Evolutionary conservation across 2,888 invertebrate species (phyloP).

Genomic region (Erpobdella octoculata): DNA sequence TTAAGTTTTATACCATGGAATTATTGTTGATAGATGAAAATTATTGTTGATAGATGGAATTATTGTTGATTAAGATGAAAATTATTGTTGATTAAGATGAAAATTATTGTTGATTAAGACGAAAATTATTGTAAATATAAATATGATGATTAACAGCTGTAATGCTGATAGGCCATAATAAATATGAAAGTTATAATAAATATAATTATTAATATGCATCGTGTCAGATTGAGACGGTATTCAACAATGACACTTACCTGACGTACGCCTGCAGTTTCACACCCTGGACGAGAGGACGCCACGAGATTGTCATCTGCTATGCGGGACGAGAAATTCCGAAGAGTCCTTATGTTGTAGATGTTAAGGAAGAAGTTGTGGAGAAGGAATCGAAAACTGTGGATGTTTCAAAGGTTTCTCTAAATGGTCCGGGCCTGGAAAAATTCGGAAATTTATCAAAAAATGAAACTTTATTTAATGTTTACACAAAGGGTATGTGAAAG

Average conservation of each 20-base stretch:
- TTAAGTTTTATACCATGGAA: neutral
- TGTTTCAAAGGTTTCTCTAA: constrained; percentile 68
- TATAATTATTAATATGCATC: neutral
- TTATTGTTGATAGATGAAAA: neutral
- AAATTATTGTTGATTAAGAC: too few relatives aligned
- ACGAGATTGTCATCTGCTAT: constrained; percentile 67
- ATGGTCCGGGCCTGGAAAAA: constrained; percentile 71
- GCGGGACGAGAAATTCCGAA: constrained; percentile 72
- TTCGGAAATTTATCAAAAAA: constrained; percentile 66
- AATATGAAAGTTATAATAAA: too few relatives aligned
- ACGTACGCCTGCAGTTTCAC: constrained; percentile 74
- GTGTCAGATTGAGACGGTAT: constrained; percentile 65
- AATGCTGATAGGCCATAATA: too few relatives aligned
- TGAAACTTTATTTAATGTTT: constrained; percentile 73
- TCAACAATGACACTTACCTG: constrained; percentile 73
- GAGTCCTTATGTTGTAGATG: constrained; percentile 68
- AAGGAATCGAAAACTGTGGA: too few relatives aligned
- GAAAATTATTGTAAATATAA: too few relatives aligned
- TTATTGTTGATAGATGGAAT: neutral
- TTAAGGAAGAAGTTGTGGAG: constrained; percentile 59
- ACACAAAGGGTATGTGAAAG: constrained; percentile 69
- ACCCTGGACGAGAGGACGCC: constrained; percentile 68
- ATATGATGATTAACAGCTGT: too few relatives aligned
- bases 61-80: neutral
- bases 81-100: neutral